Conservation (phyloP, 2,797 vertebrate species). For the Mallotus villosus region DNA sequence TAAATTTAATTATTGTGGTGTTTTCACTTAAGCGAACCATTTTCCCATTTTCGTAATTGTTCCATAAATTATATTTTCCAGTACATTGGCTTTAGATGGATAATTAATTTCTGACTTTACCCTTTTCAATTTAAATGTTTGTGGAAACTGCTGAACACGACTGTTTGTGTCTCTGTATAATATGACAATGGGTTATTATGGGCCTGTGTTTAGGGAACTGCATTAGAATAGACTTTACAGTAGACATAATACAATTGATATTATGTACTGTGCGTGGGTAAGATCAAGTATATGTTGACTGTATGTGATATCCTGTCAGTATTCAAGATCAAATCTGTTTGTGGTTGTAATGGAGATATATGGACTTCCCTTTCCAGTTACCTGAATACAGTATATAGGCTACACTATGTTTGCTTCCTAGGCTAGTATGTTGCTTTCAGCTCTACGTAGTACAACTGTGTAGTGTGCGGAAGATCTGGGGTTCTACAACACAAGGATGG, state of each 20-base stretch:
- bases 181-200: background rate
- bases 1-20: slow-evolving; percentile 89
- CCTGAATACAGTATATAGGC: too few relatives aligned
- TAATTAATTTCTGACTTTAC: slow-evolving; percentile 96
- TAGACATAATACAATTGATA: too few relatives aligned
- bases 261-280: too few relatives aligned
- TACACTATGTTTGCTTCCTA: too few relatives aligned
- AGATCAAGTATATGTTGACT: too few relatives aligned
- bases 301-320: too few relatives aligned
- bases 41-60: slow-evolving; percentile 88
- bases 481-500: background rate
- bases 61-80: slow-evolving; percentile 98
- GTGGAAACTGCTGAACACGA: slow-evolving; percentile 66
- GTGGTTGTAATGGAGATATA: too few relatives aligned
- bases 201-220: background rate
- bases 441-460: too few relatives aligned
- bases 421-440: too few relatives aligned
- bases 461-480: background rate
- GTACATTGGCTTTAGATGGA: slow-evolving; percentile 94
- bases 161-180: slow-evolving; percentile 46
- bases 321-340: too few relatives aligned
- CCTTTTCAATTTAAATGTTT: slow-evolving; percentile 84
- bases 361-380: too few relatives aligned
- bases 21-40: slow-evolving; percentile 88
- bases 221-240: background rate